Base-by-base conservation (phyloP, 2,888 invertebrate genomes). In the Drosophila bunnanda region DNA sequence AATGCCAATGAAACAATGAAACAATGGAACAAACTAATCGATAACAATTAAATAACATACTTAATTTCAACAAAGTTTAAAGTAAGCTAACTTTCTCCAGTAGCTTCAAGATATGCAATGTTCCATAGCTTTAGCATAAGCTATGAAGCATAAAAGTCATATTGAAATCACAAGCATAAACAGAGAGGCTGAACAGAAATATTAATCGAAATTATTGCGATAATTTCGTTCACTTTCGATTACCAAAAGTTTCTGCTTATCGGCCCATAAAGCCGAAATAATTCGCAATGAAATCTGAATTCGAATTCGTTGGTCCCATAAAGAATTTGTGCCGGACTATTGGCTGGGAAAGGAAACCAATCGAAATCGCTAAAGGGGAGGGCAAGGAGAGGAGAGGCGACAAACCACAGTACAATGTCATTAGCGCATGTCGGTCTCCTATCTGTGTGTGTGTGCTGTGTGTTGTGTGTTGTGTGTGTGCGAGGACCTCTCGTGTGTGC, bases 381-480 rank as follows among this genome's bases (percentile, higher is more conserved):
- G 20, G 12, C 10, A 10, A 32, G 41, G 20, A 10, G 2, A 9
- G 20, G 22, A 30, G 17, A 25, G 38, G 67, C 34, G 48, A 48
- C 56, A 64, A 73, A 55, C 67, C 54, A 65, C 75, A 66, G 50
- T 38, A 75, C 43, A 66, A 55, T 66, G 75, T 74, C 75, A 74
- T 73, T 75, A 73, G 75, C 67, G 75, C 52, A 72, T 72, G 64
- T 53, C 44, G 36, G 7, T 43, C 13, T 38, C 22, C 48, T 55
- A 13, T 46, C 36, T 43, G 30, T 17, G 52, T 22, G 48, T 56
- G 30, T 12, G 44, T n/a, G n/a, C n/a, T n/a, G n/a, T n/a, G n/a
- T n/a, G n/a, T n/a, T n/a, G n/a, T n/a, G n/a, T n/a, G n/a, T n/a
- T 30, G 28, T 56, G 32, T 30, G 20, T 32, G 22, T 30, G 44